Conservation (phyloP, 1,140 invertebrate species). For the Leptinotarsa defecta region DNA sequence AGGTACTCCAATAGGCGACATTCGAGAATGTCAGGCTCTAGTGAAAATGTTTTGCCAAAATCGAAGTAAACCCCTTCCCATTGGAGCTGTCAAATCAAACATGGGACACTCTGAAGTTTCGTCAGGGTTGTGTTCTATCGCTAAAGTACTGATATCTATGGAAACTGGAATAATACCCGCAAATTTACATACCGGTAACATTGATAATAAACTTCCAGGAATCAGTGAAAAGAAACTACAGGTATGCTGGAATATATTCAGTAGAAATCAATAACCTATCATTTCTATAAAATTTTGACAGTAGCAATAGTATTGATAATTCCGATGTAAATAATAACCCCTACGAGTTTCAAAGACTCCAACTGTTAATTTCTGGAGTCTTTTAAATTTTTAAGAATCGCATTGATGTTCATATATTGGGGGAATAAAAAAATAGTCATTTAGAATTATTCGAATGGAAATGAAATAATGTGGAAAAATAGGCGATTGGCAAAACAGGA, state of each 20-base stretch:
- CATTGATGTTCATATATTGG: no score
- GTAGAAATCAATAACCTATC: constrained; percentile 60
- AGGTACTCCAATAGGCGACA: constrained; percentile 74
- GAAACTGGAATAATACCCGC: constrained; percentile 68
- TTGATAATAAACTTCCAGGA: constrained; percentile 75
- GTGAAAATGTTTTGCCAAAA: constrained; percentile 78
- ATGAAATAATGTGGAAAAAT: no score
- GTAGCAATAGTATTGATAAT: no score
- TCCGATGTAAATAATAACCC: no score
- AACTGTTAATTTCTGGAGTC: no score
- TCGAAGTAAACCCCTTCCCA: constrained; percentile 69
- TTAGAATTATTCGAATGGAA: no score
- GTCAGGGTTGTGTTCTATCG: constrained; percentile 81
- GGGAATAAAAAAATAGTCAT: no score
- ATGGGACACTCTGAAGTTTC: constrained; percentile 90
- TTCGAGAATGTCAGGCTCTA: constrained; percentile 83
- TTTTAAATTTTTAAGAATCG: no score
- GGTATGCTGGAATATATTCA: constrained; percentile 64
- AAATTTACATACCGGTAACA: constrained; percentile 71
- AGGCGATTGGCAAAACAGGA: no score
- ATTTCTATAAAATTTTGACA: background rate
- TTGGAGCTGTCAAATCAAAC: constrained; percentile 92
- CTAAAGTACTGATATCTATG: constrained; percentile 79
- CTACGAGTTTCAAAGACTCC: no score
- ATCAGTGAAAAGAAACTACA: constrained; percentile 69